Conservation (phyloP, 2,113 vertebrate genomes). For the Nasalis larvatus region DNA sequence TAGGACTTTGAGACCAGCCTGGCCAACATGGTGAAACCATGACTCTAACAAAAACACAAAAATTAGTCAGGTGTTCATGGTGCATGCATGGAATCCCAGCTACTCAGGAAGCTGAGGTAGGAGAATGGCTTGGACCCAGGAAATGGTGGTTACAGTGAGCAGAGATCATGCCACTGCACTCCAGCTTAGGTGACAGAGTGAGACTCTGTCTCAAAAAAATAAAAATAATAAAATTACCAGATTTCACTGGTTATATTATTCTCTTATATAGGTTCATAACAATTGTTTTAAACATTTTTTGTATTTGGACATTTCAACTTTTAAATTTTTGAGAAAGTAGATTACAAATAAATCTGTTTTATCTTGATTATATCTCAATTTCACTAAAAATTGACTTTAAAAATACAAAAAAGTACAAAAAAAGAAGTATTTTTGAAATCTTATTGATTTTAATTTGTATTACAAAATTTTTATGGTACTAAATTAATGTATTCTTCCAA, state of each 20-base stretch:
- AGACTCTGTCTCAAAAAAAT: no score
- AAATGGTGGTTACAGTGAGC: no score
- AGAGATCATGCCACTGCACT: no score
- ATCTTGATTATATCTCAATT: neutral
- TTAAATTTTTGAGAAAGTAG: neutral
- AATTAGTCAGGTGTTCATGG: no score
- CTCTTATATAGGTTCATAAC: neutral
- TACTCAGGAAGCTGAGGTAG: no score
- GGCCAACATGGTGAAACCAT: no score
- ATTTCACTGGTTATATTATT: neutral
- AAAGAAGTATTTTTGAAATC: neutral
- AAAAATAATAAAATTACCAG: neutral
- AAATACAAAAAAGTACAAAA: neutral
- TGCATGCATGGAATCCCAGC: no score
- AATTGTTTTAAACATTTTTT: neutral
- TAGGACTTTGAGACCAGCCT: no score
- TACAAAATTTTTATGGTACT: neutral
- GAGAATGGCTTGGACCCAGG: no score
- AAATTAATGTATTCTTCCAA: neutral
- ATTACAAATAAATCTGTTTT: neutral
- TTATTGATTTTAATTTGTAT: neutral
- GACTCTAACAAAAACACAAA: no score
- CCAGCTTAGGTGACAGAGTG: no score
- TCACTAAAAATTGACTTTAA: neutral
- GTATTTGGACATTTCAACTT: neutral